Conservation (phyloP, 1,140 invertebrate genomes). For the Zaprionus camerounensis region DNA sequence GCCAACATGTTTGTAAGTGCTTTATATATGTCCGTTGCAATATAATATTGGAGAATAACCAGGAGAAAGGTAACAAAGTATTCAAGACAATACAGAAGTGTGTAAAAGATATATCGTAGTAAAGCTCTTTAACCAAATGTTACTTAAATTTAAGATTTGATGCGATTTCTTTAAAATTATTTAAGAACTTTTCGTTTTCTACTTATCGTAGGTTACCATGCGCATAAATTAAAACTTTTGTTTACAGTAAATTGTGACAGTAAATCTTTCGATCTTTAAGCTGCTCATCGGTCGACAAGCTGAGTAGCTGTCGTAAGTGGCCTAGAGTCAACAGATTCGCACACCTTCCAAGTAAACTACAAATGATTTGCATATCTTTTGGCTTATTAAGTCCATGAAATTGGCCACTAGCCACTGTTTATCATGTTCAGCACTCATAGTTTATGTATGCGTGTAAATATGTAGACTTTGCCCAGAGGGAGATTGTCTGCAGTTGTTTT, state of each 20-base stretch:
- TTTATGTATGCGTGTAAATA: conserved; percentile 15
- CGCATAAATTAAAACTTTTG: background rate
- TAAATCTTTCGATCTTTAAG: background rate
- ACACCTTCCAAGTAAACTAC: conserved; percentile 2
- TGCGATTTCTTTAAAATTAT: background rate
- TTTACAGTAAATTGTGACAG: background rate
- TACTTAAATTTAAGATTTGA: background rate
- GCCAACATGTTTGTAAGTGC: background rate
- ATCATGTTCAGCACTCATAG: background rate
- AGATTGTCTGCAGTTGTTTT: conserved; percentile 12
- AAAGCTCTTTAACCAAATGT: background rate
- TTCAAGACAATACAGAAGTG: background rate
- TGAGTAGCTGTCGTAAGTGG: conserved; percentile 2
- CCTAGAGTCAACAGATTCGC: background rate
- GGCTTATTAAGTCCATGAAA: conserved; percentile 4
- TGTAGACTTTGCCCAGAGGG: background rate
- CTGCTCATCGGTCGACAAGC: background rate
- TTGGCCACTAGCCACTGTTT: background rate
- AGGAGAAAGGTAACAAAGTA: background rate
- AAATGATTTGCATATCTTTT: conserved; percentile 22
- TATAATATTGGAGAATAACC: background rate
- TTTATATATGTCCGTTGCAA: background rate
- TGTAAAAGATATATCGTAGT: background rate
- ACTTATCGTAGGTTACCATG: background rate
- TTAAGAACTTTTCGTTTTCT: background rate